Evolutionary conservation across 2,888 invertebrate species (phyloP).

Genomic region (Chrysomela aeneicollis): DNA sequence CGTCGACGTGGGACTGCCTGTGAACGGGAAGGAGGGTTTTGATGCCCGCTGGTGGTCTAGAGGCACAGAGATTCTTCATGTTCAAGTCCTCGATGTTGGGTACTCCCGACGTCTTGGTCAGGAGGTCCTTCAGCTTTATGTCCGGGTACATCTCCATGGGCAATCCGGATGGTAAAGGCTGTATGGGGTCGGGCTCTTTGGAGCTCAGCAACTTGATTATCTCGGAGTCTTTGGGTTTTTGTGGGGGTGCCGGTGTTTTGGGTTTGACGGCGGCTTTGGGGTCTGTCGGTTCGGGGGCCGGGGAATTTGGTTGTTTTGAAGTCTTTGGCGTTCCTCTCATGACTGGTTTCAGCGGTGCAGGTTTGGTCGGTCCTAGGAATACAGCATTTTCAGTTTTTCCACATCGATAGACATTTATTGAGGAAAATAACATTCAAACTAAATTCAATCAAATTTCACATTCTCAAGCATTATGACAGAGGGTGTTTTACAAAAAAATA

Average conservation of each 20-base stretch:
- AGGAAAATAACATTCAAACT: too few species aligned
- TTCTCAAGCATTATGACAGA: too few species aligned
- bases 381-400: too few species aligned
- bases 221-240: constrained; percentile 54
- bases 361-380: constrained; percentile 34
- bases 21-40: constrained; percentile 64
- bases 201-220: constrained; percentile 56
- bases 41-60: constrained; percentile 61
- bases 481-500: too few species aligned
- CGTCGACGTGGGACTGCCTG: constrained; percentile 24
- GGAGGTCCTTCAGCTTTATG: constrained; percentile 57
- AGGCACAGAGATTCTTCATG: constrained; percentile 54
- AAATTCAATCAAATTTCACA: too few species aligned
- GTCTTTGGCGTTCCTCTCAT: constrained; percentile 28
- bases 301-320: constrained; percentile 16
- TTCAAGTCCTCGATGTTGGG: constrained; percentile 55
- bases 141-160: constrained; percentile 56
- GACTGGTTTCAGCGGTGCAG: constrained; percentile 33
- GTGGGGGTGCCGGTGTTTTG: constrained; percentile 32
- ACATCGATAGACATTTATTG: too few species aligned
- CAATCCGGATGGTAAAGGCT: constrained; percentile 49
- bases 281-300: constrained; percentile 37
- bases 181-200: constrained; percentile 44
- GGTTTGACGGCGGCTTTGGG: constrained; percentile 40
- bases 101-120: constrained; percentile 55